Percentiles rank a stretch among this genome's conserved stretches.
Conservation (phyloP, 2,113 vertebrate species). For the Henicopernis longicauda region DNA sequence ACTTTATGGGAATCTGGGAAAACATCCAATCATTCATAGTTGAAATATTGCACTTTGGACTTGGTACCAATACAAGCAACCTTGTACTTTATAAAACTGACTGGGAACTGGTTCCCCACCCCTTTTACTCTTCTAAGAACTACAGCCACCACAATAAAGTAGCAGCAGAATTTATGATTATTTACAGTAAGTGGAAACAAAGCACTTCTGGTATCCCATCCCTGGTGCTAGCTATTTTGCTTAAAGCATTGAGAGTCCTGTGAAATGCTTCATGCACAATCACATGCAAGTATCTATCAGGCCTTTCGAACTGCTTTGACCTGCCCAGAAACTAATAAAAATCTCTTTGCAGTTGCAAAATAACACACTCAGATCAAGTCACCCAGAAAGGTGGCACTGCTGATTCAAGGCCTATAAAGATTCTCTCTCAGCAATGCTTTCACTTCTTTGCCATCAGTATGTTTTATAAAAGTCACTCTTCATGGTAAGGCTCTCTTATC, state of each 20-base stretch:
- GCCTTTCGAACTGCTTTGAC: background rate
- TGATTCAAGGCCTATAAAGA: background rate
- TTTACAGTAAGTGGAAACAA: constrained; percentile 55
- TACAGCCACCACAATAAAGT: constrained; percentile 50
- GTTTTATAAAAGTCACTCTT: background rate
- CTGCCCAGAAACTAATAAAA: background rate
- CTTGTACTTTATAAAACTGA: constrained; percentile 39
- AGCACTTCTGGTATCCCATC: background rate
- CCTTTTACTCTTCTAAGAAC: constrained; percentile 35
- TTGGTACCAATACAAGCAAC: constrained; percentile 53
- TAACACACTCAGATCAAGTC: background rate
- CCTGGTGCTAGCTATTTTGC: background rate
- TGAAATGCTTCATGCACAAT: background rate
- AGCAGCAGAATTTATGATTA: constrained; percentile 45
- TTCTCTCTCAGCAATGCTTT: background rate
- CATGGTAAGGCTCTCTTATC: background rate
- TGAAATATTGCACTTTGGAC: constrained; percentile 44
- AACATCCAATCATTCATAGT: constrained; percentile 39
- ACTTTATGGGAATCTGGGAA: constrained; percentile 57
- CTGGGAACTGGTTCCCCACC: constrained; percentile 6
- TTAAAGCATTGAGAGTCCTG: background rate
- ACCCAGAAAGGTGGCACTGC: background rate
- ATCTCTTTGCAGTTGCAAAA: background rate
- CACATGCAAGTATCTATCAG: background rate
- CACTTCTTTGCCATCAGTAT: background rate